Base-by-base conservation (phyloP, 2,888 invertebrate genomes). In the Hydrotaea cyrtoneurina region DNA sequence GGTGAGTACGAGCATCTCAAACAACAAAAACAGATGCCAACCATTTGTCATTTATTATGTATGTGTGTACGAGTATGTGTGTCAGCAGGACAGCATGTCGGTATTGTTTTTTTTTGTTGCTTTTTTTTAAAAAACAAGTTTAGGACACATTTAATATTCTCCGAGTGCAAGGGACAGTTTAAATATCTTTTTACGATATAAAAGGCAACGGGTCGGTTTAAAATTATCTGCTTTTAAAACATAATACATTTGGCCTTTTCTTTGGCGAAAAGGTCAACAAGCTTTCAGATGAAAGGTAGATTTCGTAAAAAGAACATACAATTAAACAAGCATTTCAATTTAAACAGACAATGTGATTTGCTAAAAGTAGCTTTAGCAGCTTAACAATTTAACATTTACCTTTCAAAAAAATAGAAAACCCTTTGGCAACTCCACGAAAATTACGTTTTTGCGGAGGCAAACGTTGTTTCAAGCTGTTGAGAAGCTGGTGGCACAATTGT, bases 1-100 rank as follows among this genome's bases (percentile, higher is more conserved):
- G 89, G 89, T 89, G 86, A 87, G 87, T 21, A 26, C 43, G 31
- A 82, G 79, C 83, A 85, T 83, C 80, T 62, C 59, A 80, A 81
- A 78, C 82, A 83, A 75, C 69, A 75, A 72, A 55, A 64, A 83
- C 62, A 62, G 31, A 23, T 4, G 62, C 26, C 31, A 62, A 62
- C 31, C 50, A 50, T 62, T 62, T 62, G 31, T 62, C 62, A 62
- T 62, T 62, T 31, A 62, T 62, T 62, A 62, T 62, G 21, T 62
- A 62, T 23, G 23, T 59, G 59, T 59, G 59, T 23, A 15, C 0
- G 59, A 71, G 46, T 59, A 71, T 80, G 31, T 21, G 36, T 46
- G 23, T 31, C 31, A 31, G 31, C 31, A 31, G 31, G 31, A 31
- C 31, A 31, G 31, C 3, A 31, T 11, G 59, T 71, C 59, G 66